phyloP scores from a whole-genome alignment of 2,797 vertebrate species.

The Ibycter americanus region DNA sequence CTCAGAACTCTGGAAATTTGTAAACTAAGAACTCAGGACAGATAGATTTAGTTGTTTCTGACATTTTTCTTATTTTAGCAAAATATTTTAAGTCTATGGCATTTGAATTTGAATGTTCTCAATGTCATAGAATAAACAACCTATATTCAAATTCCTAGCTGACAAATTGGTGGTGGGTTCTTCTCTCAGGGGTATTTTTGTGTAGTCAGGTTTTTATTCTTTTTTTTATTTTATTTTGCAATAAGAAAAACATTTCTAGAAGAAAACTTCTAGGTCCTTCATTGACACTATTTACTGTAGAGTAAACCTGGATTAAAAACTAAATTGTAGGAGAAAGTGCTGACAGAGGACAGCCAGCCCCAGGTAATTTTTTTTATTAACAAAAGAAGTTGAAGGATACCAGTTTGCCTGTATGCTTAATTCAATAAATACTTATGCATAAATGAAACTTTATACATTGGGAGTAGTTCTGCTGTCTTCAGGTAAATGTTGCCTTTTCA shows the following conservation, averaged over 20 bases:
- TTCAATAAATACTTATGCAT: not conserved
- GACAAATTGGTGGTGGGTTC: not conserved
- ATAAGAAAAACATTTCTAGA: not conserved
- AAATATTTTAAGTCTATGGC: not conserved
- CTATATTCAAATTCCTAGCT: not conserved
- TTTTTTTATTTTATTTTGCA: not conserved
- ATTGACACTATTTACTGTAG: not conserved
- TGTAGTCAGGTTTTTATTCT: not conserved
- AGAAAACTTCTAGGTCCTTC: not conserved
- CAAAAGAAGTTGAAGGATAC: not conserved
- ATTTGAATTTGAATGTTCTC: not conserved
- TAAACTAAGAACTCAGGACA: not conserved
- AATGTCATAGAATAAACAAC: not conserved
- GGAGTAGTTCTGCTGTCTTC: not conserved
- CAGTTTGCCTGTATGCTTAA: not conserved
- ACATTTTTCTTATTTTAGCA: not conserved
- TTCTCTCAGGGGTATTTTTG: not conserved
- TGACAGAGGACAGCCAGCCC: not conserved
- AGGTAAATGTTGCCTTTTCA: slow-evolving; percentile 23
- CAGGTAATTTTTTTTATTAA: not conserved
- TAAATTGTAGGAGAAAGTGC: not conserved
- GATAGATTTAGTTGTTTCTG: not conserved
- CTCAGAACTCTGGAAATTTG: not conserved
- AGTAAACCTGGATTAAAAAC: not conserved
- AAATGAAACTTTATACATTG: not conserved